Evolutionary conservation across 2,888 invertebrate species (phyloP), one percentile per base, ranked within the genome.

Genomic region (Sialis lutaria): DNA sequence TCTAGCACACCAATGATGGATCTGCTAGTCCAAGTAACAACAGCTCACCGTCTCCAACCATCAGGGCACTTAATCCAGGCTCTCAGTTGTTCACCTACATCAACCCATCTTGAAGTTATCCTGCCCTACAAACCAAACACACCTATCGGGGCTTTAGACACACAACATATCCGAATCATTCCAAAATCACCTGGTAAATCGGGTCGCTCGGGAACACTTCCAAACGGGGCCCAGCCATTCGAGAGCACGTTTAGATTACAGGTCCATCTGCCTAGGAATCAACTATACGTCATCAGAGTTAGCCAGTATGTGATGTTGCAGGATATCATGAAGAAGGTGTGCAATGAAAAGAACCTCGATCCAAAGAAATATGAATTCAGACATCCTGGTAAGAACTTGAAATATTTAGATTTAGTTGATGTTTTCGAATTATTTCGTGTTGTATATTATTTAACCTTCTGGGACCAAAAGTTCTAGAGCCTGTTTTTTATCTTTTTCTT

Each of bases 1-100:
- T 67, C 50, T 67, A 82, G 82, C 60, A 81, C 79, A 30, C 82
- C 82, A 34, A 82, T 83, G 81, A 79, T 82, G 78, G 83, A 83
- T 60, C 70, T 84, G 42, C 68, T 82, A 53, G 77, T 84, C 46
- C 79, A 81, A 59, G 73, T 82, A 53, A 75, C 82, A 40, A 79
- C 78, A 42, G 70, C 74, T 42, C 73, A 79, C 61, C 77, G 77
- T 60, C 68, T 84, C 51, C 74, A 75, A 54, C 77, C 82, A 34
- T 75, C 78, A 50, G 73, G 73, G 52, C 75, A 80, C 63, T 72
- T 75, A 30, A 67, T 82, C 34, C 75, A 78, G 56, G 73, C 77
- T 9, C 67, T 77, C 50, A 79, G 77, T 45, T 64, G 62, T 60
- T 59, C 61, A 34, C 60, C 61, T 8, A 42, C 34, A 10, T 22